phyloP scores from a whole-genome alignment of 2,797 vertebrate species.

The Rachycentron canadum region DNA sequence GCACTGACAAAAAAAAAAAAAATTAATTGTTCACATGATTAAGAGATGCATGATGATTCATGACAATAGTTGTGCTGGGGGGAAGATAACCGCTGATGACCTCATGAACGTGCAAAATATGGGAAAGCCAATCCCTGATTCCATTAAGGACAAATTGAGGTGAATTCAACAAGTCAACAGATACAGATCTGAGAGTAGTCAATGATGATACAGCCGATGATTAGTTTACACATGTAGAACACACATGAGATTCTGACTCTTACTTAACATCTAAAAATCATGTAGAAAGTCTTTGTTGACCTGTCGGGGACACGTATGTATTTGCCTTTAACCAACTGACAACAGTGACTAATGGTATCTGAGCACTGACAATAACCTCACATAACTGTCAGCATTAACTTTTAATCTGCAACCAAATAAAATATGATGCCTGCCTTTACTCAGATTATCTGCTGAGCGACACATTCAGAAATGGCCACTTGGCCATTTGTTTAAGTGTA shows the following conservation, averaged over 20 bases:
- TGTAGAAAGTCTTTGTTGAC: constrained; percentile 33
- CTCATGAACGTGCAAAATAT: constrained; percentile 63
- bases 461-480: constrained; percentile 39
- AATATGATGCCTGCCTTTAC: constrained; percentile 41
- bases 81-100: constrained; percentile 66
- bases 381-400: constrained; percentile 54
- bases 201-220: constrained; percentile 23
- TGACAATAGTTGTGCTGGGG: constrained; percentile 75
- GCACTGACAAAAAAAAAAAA: constrained; percentile 73
- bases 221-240: neutral
- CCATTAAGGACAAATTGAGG: constrained; percentile 67
- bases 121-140: constrained; percentile 68
- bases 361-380: constrained; percentile 50
- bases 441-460: constrained; percentile 35
- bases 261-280: constrained; percentile 26
- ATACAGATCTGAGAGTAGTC: constrained; percentile 28
- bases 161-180: constrained; percentile 41
- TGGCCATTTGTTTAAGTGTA: constrained; percentile 42
- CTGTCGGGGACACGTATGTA: constrained; percentile 36
- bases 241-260: constrained; percentile 18
- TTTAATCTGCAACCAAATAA: constrained; percentile 57
- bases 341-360: constrained; percentile 74
- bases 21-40: constrained; percentile 80
- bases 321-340: constrained; percentile 66
- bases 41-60: constrained; percentile 79